These are phyloP conservation scores for Plestiodon gilberti DNA, from an alignment of 2,113 vertebrate species.

Conservation along the genomic window DNA sequence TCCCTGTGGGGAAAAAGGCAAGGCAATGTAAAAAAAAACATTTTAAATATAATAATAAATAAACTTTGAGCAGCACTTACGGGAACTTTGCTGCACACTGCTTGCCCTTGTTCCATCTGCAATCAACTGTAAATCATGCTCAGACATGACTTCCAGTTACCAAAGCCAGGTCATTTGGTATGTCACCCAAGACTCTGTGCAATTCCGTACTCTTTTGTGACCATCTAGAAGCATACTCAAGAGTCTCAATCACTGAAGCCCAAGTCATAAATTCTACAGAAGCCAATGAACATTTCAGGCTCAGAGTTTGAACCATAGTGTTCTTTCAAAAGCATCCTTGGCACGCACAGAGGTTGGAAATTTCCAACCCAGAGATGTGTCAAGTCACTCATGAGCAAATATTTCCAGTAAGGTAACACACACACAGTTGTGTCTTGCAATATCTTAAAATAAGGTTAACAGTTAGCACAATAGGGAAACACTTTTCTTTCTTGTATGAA, in stretches of 20 bases:
- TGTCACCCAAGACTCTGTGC: background rate
- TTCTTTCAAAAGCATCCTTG: conserved; percentile 17
- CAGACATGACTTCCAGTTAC: background rate
- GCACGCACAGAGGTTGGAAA: background rate
- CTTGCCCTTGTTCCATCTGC: background rate
- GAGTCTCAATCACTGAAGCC: background rate
- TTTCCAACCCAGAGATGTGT: background rate
- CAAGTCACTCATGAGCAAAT: background rate
- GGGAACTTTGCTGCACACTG: background rate
- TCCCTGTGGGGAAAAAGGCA: too few relatives aligned
- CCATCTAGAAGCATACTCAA: background rate
- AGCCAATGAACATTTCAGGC: rapidly evolving
- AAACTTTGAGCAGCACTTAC: background rate
- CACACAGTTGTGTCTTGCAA: background rate
- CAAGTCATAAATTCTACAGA: conserved; percentile 1
- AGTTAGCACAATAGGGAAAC: background rate
- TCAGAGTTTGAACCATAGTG: background rate
- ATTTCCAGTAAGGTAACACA: background rate
- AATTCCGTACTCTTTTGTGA: background rate
- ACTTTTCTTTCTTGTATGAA: background rate
- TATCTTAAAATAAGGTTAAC: background rate
- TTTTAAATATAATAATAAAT: too few relatives aligned
- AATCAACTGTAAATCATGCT: background rate
- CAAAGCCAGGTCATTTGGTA: background rate
- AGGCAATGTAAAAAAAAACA: too few relatives aligned